phyloP scores from a whole-genome alignment of 2,888 invertebrate genomes.

The Acleris cristana region DNA sequence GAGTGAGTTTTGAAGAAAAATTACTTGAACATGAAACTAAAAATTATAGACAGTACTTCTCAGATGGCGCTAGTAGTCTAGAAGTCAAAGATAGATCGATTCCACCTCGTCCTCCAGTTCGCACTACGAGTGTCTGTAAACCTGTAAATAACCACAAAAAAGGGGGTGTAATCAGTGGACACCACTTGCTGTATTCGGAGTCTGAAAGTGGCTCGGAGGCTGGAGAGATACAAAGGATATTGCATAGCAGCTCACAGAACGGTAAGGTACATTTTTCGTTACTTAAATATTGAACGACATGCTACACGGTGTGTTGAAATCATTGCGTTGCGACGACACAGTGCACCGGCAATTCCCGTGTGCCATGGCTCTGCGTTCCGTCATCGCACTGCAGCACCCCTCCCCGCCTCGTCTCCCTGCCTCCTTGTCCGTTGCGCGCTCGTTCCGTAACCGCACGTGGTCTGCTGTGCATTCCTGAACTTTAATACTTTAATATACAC shows the following conservation, averaged over 20 bases:
- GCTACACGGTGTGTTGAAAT: no score
- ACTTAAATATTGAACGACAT: no score
- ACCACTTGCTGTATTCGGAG: constrained; percentile 75
- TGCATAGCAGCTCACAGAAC: constrained; percentile 61
- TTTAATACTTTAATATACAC: no score
- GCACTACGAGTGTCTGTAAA: constrained; percentile 67
- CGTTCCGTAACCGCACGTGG: no score
- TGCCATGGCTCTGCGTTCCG: no score
- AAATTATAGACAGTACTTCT: not conserved
- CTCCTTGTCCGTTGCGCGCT: no score
- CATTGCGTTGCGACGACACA: no score
- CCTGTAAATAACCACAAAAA: constrained; percentile 51
- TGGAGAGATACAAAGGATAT: constrained; percentile 87
- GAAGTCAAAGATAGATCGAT: constrained; percentile 48
- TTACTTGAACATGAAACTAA: not conserved
- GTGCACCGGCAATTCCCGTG: no score
- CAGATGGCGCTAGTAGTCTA: constrained; percentile 22
- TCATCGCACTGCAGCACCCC: no score
- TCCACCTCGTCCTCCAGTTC: constrained; percentile 67
- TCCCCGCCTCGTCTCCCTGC: no score
- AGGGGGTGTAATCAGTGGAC: constrained; percentile 44
- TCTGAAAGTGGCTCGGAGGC: constrained; percentile 90
- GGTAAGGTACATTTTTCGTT: constrained; percentile 38
- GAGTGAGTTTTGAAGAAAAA: constrained; percentile 65
- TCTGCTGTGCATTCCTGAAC: no score